Percentiles rank a stretch among this genome's conserved stretches.
Conservation (phyloP, 2,113 vertebrate species). For the Trinectes maculatus region DNA sequence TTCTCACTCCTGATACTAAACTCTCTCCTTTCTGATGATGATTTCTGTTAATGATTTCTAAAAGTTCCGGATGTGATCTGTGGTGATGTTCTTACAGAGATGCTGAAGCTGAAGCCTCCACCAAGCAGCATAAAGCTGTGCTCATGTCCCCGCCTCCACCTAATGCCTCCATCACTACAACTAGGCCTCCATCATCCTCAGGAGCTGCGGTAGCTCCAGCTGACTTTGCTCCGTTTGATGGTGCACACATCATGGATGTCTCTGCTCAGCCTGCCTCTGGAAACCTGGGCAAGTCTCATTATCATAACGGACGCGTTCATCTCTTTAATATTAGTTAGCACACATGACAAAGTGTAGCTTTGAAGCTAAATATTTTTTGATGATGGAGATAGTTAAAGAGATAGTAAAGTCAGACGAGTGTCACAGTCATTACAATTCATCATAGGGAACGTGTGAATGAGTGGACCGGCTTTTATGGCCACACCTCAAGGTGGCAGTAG, state of each 20-base stretch:
- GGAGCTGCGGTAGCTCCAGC: constrained; percentile 14
- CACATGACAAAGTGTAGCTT: too few species aligned
- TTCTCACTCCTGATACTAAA: constrained; percentile 35
- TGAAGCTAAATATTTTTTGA: too few species aligned
- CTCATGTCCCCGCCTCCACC: constrained; percentile 17
- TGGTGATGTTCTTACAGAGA: constrained; percentile 44
- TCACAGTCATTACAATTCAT: background rate
- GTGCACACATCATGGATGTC: constrained; percentile 13
- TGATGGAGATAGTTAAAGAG: too few species aligned
- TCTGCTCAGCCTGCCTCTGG: constrained; percentile 20
- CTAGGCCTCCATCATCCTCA: constrained; percentile 20
- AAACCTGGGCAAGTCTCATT: constrained; percentile 48
- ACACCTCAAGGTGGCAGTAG: background rate
- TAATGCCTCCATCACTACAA: constrained; percentile 2
- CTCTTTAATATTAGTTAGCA: too few species aligned
- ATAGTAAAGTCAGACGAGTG: background rate
- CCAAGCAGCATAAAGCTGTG: constrained; percentile 24
- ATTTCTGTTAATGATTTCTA: constrained; percentile 42
- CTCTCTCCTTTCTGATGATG: constrained; percentile 45
- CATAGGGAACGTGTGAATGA: background rate
- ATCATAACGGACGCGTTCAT: background rate
- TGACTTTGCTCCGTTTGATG: constrained; percentile 18
- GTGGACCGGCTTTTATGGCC: background rate
- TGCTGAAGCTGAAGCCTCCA: constrained; percentile 13
- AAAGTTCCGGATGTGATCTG: too few species aligned